phyloP scores from a whole-genome alignment of 2,888 invertebrate genomes.

The Corbicula japonica region DNA sequence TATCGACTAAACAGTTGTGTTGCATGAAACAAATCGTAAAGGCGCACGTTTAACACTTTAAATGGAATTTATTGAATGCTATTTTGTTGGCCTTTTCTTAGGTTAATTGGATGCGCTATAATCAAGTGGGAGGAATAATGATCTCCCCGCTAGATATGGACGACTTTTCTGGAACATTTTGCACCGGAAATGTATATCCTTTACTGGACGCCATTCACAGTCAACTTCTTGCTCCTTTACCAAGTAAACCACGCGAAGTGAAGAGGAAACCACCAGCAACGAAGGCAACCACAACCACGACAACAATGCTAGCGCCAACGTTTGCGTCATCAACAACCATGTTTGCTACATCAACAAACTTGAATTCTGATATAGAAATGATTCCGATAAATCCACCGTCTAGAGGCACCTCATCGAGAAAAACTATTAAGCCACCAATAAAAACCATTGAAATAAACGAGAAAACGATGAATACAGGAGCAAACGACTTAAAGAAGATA shows the following conservation, averaged over 20 bases:
- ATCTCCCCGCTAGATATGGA: conserved; percentile 65
- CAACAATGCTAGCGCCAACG: not conserved
- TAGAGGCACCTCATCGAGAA: too few species aligned
- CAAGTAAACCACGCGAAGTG: conserved; percentile 20
- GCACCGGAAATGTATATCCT: conserved; percentile 57
- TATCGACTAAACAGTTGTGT: not conserved
- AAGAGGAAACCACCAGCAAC: not conserved
- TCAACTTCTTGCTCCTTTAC: conserved; percentile 44
- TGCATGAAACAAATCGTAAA: not conserved
- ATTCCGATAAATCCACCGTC: too few species aligned
- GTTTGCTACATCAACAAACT: not conserved
- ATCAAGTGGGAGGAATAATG: conserved; percentile 56
- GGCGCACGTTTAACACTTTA: not conserved
- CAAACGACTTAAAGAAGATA: too few species aligned
- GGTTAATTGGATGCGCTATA: conserved; percentile 62
- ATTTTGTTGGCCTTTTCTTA: conserved; percentile 26
- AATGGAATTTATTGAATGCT: not conserved
- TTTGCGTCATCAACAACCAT: not conserved
- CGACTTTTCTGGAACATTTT: conserved; percentile 57
- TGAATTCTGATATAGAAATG: too few species aligned
- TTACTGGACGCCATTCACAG: conserved; percentile 51
- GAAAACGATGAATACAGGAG: too few species aligned
- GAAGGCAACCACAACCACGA: not conserved
- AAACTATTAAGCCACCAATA: not conserved
- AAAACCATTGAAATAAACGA: not conserved